Conservation (phyloP, 2,797 vertebrate species). For the Buphagus erythrorhynchus region DNA sequence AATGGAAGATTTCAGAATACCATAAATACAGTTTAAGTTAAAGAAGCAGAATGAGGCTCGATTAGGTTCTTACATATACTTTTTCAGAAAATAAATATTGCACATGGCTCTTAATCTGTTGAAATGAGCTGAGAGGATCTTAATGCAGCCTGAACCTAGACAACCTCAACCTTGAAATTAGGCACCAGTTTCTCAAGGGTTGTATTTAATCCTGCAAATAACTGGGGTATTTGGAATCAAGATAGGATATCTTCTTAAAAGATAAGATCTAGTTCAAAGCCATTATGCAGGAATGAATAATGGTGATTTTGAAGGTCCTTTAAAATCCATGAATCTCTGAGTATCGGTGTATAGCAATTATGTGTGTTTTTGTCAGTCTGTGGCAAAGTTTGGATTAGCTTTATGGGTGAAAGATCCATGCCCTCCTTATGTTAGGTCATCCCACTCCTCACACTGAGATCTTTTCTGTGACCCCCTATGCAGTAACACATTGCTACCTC, state of each 20-base stretch:
- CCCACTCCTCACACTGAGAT: neutral
- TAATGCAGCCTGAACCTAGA: neutral
- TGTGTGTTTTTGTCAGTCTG: neutral
- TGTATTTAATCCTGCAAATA: neutral
- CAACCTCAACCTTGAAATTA: neutral
- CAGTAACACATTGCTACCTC: neutral
- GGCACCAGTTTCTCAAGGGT: neutral
- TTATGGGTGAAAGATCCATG: neutral
- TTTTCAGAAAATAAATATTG: slow-evolving; percentile 25
- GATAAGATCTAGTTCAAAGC: neutral
- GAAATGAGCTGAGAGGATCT: neutral
- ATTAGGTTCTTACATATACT: neutral
- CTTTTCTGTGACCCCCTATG: neutral
- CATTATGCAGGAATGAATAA: neutral
- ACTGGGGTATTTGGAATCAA: neutral
- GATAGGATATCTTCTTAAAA: neutral
- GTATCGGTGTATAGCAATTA: neutral
- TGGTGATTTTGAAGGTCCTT: neutral
- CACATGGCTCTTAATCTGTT: neutral
- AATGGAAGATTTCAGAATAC: slow-evolving; percentile 1
- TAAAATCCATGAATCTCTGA: neutral
- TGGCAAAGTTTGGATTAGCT: neutral
- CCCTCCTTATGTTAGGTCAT: neutral
- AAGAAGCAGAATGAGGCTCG: neutral
- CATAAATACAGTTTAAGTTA: neutral